Base-by-base conservation (phyloP, 1,140 invertebrate species). In the Drosophila burlai region DNA sequence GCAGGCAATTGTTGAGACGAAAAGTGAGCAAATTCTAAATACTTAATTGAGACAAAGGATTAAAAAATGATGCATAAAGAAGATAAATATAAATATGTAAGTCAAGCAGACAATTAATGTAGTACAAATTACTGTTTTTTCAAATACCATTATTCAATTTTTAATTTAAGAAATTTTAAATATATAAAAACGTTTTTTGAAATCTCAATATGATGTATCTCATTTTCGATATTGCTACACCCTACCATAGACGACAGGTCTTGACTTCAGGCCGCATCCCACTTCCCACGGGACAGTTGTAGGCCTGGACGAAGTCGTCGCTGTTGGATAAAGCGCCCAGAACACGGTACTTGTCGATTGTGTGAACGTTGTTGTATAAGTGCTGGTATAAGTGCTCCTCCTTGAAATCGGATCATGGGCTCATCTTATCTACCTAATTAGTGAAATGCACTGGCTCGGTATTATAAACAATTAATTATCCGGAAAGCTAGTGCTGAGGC, bases 271-370 rank as follows among this genome's bases (percentile, higher is more conserved):
- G 95, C 89, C 96, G 96, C 95, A 96, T 95, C 16, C 84, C 85
- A 15, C 93, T 94, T 7, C 94, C 94, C 5, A 76, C 42, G 3
- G 94, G 92, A 85, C 96, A 96, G 21, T 94, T 94, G 83, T 95
- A 97, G 74, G 74, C 59, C 40, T 64, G 45, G 0, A 95, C 93
- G 85, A 97, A 97, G 43, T 96, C 95, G 21, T 93, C 86, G 47
- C 94, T 94, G 83, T 97, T 97, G n/a, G 95, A 94, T 10, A 96
- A 85, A 3, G 95, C 94, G 16, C 96, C 96, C 54, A 95, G 94
- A 0, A 96, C 95, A 60, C 95, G 94, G 45, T 81, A 92, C 40
- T 92, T 91, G 55, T 92, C 86, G 29, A 83, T 63, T 7, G 91
- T 72, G 29, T 92, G 91, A 11, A 76, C 79, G 26, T 83, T 16